Evolutionary conservation across 1,140 invertebrate species (phyloP).

Genomic region (Stegodyphus mimosarum): DNA sequence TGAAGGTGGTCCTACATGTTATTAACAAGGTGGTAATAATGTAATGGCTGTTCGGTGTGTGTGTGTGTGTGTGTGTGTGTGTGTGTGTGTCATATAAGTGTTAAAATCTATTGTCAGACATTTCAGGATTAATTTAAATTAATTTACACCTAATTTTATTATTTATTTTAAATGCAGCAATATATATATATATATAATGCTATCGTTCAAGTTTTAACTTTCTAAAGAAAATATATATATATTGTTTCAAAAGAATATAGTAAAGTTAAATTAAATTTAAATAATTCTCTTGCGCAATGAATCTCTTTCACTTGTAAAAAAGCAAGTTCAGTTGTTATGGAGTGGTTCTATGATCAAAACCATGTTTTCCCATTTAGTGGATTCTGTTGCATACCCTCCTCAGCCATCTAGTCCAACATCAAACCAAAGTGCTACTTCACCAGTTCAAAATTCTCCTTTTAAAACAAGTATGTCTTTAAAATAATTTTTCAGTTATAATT

Average conservation of each 20-base stretch:
- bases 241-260: too few relatives aligned
- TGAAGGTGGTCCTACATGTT: too few relatives aligned
- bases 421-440: conserved; percentile 42
- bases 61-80: too few relatives aligned
- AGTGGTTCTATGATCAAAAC: conserved; percentile 75
- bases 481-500: background rate
- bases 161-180: background rate
- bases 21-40: too few relatives aligned
- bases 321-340: conserved; percentile 88
- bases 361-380: conserved; percentile 70
- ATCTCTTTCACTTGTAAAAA: conserved; percentile 81
- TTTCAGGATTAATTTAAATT: too few relatives aligned
- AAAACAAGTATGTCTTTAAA: conserved; percentile 36
- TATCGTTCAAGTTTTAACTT: conserved; percentile 63
- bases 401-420: conserved; percentile 45
- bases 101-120: too few relatives aligned
- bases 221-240: too few relatives aligned
- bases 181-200: too few relatives aligned
- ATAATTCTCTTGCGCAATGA: conserved; percentile 77
- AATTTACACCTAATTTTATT: too few relatives aligned
- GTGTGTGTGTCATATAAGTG: too few relatives aligned
- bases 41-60: too few relatives aligned
- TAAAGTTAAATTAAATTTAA: too few relatives aligned
- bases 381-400: conserved; percentile 33
- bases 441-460: conserved; percentile 46